Conservation (phyloP, 2,888 invertebrate genomes). For the Amorpha juglandis region DNA sequence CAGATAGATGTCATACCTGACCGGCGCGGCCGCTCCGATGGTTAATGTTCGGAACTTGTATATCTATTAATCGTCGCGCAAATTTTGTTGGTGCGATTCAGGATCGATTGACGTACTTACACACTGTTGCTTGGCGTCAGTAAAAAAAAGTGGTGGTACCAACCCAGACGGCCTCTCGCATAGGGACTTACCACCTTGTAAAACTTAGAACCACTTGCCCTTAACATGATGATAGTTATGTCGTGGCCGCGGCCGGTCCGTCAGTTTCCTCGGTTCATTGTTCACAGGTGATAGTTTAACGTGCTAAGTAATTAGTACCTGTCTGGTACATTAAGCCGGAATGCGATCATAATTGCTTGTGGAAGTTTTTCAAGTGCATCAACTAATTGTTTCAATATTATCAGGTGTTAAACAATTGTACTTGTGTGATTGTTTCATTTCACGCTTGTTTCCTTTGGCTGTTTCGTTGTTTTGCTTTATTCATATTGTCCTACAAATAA, state of each 20-base stretch:
- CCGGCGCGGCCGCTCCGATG: no score
- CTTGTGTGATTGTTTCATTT: background rate
- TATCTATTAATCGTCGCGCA: no score
- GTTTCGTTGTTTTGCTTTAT: background rate
- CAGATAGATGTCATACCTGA: no score
- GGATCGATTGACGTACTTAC: no score
- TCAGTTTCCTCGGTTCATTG: conserved; percentile 56
- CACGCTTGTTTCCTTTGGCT: background rate
- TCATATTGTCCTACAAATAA: no score
- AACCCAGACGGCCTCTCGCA: no score
- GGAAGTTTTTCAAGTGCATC: conserved; percentile 39
- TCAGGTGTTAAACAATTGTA: background rate
- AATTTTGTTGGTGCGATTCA: no score
- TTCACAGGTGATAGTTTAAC: conserved; percentile 51
- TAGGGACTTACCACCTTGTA: no score
- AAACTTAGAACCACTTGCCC: no score
- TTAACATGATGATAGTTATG: background rate
- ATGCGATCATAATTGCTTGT: conserved; percentile 39
- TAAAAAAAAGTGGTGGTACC: no score
- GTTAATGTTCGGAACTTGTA: no score
- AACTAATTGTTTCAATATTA: conserved; percentile 24
- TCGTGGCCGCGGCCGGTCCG: conserved; percentile 27
- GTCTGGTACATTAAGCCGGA: conserved; percentile 39
- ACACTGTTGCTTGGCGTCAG: no score
- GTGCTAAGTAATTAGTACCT: conserved; percentile 54